phyloP scores from a whole-genome alignment of 2,888 invertebrate genomes.

The Napeogenes sylphis region DNA sequence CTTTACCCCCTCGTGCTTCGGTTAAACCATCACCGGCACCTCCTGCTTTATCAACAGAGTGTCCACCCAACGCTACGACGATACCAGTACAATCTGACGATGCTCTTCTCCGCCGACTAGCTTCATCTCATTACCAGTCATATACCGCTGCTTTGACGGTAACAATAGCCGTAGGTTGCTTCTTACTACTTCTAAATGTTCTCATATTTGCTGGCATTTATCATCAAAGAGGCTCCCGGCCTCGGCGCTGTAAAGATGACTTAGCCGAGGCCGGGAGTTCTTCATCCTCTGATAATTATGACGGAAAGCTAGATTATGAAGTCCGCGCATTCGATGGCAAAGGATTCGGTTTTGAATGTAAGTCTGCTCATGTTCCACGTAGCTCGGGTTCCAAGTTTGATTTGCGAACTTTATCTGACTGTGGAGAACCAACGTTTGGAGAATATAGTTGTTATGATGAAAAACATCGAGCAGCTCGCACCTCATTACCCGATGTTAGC shows the following conservation, averaged over 20 bases:
- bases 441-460: slow-evolving; percentile 83
- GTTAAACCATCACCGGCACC: slow-evolving; percentile 60
- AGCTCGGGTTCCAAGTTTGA: slow-evolving; percentile 67
- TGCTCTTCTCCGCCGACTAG: slow-evolving; percentile 84
- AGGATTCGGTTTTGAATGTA: slow-evolving; percentile 77
- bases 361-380: slow-evolving; percentile 75
- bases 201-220: slow-evolving; percentile 93
- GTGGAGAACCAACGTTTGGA: slow-evolving; percentile 76
- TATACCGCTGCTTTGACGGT: slow-evolving; percentile 93
- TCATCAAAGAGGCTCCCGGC: slow-evolving; percentile 86
- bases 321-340: slow-evolving; percentile 74
- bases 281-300: slow-evolving; percentile 81
- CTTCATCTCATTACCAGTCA: slow-evolving; percentile 91
- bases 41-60: slow-evolving; percentile 82
- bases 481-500: slow-evolving; percentile 79
- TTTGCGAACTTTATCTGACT: slow-evolving; percentile 72
- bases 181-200: slow-evolving; percentile 87
- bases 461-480: slow-evolving; percentile 77
- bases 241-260: slow-evolving; percentile 87
- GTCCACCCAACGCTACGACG: slow-evolving; percentile 80
- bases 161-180: slow-evolving; percentile 91
- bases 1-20: slow-evolving; percentile 67
- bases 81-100: slow-evolving; percentile 77
- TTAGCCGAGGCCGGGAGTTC: slow-evolving; percentile 84
- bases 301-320: slow-evolving; percentile 76